These are phyloP conservation scores for Zhengitettix transpicula DNA, from an alignment of 2,888 invertebrate genomes.

Conservation along the genomic window DNA sequence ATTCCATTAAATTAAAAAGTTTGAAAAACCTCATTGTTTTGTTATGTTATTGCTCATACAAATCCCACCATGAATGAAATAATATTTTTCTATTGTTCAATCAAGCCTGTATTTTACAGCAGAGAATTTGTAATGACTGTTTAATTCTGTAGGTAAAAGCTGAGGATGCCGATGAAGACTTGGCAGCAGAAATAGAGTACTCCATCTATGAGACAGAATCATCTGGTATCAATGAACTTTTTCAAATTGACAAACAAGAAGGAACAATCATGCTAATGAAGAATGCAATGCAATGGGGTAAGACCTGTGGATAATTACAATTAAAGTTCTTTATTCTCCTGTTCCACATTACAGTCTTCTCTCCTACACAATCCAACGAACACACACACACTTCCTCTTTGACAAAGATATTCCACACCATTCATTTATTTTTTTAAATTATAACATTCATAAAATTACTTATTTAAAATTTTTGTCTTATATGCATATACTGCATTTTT, in stretches of 20 bases:
- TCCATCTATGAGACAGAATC: conserved; percentile 55
- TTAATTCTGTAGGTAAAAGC: conserved; percentile 38
- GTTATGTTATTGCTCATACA: neutral
- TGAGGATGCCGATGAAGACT: conserved; percentile 60
- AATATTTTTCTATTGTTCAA: neutral
- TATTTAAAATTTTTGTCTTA: no score
- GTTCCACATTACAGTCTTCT: no score
- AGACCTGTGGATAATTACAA: conserved; percentile 5
- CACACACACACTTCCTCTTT: no score
- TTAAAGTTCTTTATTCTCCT: no score
- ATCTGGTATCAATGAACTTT: conserved; percentile 45
- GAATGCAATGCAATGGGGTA: conserved; percentile 37
- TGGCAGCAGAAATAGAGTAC: conserved; percentile 54
- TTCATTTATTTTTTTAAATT: no score
- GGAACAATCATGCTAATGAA: conserved; percentile 55
- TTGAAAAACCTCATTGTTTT: no score
- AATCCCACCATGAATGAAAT: neutral
- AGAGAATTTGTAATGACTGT: neutral
- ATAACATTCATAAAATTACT: no score
- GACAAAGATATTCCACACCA: no score
- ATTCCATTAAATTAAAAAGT: no score
- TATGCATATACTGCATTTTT: no score
- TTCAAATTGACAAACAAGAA: conserved; percentile 54
- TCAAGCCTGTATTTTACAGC: neutral
- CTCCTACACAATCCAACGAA: no score